Evolutionary conservation across 2,888 invertebrate genomes (phyloP).

Genomic region (Hydropsyche betteni): DNA sequence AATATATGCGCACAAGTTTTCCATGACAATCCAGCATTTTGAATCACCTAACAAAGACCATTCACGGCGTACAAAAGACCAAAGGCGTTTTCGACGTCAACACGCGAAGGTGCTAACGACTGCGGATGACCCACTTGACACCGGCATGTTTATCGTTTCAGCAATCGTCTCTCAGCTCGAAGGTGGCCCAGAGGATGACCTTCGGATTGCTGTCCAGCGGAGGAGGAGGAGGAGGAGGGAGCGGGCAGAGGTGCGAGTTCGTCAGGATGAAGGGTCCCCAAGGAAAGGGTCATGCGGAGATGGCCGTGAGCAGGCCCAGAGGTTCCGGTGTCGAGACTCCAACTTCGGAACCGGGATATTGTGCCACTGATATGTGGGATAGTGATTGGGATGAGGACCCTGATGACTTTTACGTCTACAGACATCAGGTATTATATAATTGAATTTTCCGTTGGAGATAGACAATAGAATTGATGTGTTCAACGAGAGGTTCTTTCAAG

Average conservation of each 20-base stretch:
- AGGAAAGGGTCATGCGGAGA: conserved; percentile 96
- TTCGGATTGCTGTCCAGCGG: conserved; percentile 86
- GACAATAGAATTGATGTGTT: no score
- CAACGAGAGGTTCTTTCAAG: no score
- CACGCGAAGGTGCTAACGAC: no score
- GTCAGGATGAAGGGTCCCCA: conserved; percentile 98
- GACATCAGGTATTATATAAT: conserved; percentile 68
- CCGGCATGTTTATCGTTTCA: conserved; percentile 53
- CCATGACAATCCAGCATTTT: no score
- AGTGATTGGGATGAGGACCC: conserved; percentile 89
- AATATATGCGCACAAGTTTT: no score
- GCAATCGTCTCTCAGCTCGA: conserved; percentile 92
- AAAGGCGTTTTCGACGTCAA: no score
- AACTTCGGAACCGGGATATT: conserved; percentile 87
- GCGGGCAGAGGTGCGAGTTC: conserved; percentile 92
- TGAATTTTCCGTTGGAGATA: no score
- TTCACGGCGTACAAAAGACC: no score
- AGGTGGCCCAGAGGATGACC: conserved; percentile 95
- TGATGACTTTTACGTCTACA: conserved; percentile 83
- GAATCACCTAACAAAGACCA: no score
- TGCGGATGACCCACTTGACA: no score
- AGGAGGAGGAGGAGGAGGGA: conserved; percentile 63
- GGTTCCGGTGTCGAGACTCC: conserved; percentile 95
- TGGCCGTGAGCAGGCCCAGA: conserved; percentile 94
- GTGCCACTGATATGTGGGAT: conserved; percentile 89